Conservation (phyloP, 2,113 vertebrate species). For the Haemorhous mexicanus region DNA sequence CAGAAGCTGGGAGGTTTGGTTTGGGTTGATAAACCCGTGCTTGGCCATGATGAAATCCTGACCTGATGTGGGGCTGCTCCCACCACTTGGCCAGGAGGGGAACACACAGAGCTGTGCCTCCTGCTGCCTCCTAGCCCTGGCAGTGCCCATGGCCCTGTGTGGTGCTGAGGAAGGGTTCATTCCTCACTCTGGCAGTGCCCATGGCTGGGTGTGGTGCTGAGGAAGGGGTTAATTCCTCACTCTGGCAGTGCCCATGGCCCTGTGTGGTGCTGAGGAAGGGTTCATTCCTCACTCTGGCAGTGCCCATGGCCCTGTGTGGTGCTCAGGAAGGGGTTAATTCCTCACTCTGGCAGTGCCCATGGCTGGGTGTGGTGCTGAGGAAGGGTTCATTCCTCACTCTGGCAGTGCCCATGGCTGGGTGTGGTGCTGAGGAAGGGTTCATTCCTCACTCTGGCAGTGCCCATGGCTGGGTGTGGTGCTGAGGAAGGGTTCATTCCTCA, state of each 20-base stretch:
- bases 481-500: too few species aligned
- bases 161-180: not conserved
- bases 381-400: not conserved
- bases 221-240: not conserved
- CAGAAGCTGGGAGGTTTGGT: not conserved
- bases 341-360: not conserved
- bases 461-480: too few species aligned
- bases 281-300: not conserved
- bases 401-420: too few species aligned
- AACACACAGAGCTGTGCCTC: not conserved
- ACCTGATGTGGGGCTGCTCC: not conserved
- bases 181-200: not conserved
- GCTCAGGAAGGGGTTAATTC: too few species aligned
- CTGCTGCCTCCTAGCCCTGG: not conserved
- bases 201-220: not conserved
- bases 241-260: not conserved
- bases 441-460: not conserved
- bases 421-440: too few species aligned
- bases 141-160: not conserved
- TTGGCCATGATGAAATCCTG: not conserved
- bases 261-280: too few species aligned
- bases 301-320: too few species aligned
- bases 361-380: too few species aligned
- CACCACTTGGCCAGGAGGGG: fast-evolving
- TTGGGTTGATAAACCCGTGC: fast-evolving